Evolutionary conservation across 2,797 vertebrate genomes (phyloP).

Genomic region (Acanthopagrus latus): DNA sequence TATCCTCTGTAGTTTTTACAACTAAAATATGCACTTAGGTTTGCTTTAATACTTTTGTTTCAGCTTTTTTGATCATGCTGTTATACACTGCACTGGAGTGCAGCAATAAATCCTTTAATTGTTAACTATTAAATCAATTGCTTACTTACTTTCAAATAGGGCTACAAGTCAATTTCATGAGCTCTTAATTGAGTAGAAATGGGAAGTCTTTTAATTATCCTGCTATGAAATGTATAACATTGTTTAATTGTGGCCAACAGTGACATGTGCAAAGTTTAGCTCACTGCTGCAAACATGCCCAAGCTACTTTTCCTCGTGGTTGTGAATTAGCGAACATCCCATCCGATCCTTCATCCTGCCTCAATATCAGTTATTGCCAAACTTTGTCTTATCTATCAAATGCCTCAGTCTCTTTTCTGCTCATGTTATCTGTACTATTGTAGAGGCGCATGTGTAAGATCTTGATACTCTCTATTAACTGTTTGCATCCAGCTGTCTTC

Average conservation of each 20-base stretch:
- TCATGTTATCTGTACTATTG: not conserved
- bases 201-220: not conserved
- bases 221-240: not conserved
- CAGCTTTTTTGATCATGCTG: not conserved
- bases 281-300: not conserved
- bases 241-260: not conserved
- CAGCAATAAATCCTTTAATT: no score
- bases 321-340: not conserved
- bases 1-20: not conserved
- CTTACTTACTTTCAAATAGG: not conserved
- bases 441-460: slow-evolving; percentile 2
- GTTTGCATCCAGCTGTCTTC: slow-evolving; percentile 52
- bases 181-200: not conserved
- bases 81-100: not conserved
- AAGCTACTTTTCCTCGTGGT: no score
- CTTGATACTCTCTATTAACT: slow-evolving; percentile 25
- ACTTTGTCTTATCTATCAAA: slow-evolving; percentile 7
- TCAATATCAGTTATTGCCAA: not conserved
- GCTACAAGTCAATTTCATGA: not conserved
- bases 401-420: slow-evolving; percentile 27
- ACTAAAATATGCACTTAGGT: not conserved
- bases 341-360: not conserved
- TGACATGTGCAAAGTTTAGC: not conserved
- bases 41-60: slow-evolving; percentile 3
- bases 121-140: no score